A percentile compares a stretch with the other conserved stretches of the same genome.
These are phyloP conservation scores for Micronycteris hirsuta DNA, from an alignment of 2,113 vertebrate genomes.

Conservation along the genomic window DNA sequence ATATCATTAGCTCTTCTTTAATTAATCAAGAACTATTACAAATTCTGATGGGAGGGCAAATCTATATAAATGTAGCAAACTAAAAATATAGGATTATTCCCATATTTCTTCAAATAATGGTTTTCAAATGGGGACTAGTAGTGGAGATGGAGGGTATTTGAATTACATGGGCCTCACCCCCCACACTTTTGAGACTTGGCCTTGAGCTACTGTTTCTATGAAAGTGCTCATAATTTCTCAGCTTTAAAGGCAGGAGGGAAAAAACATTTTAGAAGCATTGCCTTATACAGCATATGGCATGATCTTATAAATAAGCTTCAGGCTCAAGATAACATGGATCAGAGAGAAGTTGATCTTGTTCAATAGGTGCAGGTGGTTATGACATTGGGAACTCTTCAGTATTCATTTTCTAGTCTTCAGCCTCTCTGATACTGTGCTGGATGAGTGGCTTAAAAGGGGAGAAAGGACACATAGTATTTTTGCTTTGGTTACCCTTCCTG, in stretches of 20 bases:
- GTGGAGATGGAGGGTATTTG: neutral
- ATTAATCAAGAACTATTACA: neutral
- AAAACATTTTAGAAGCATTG: neutral
- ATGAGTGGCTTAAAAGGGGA: neutral
- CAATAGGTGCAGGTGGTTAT: neutral
- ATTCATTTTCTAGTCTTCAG: neutral
- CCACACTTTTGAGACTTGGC: neutral
- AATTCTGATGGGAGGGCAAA: neutral
- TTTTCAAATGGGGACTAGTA: neutral
- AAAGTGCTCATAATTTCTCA: neutral
- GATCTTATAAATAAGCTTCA: neutral
- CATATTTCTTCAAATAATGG: neutral
- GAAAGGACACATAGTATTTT: neutral
- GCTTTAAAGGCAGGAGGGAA: neutral
- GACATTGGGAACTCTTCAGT: neutral
- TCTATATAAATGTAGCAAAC: neutral
- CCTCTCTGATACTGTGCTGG: neutral
- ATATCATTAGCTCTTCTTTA: conserved; percentile 16
- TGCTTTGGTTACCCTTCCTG: neutral
- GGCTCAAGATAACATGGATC: neutral
- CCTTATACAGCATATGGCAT: neutral
- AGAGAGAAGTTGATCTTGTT: neutral
- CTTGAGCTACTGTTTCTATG: neutral
- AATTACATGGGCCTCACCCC: neutral
- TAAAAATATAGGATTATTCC: neutral